A percentile compares a stretch with the other conserved stretches of the same genome.
Conservation (phyloP, 2,888 invertebrate genomes). For the Himalopsyche tibetana region DNA sequence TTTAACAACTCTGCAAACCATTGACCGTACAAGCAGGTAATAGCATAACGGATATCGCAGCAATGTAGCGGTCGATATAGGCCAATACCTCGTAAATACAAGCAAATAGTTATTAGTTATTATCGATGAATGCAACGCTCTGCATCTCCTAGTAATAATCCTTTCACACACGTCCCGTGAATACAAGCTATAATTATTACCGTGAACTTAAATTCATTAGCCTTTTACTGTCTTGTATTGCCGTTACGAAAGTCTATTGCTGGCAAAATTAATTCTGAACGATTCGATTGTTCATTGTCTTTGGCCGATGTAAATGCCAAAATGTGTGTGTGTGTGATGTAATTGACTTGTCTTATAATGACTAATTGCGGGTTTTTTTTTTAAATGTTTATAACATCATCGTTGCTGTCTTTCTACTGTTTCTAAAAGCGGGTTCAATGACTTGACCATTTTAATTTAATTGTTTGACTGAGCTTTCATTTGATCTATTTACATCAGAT, state of each 20-base stretch:
- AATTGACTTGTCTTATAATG: no score
- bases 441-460: no score
- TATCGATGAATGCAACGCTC: conserved; percentile 19
- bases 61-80: conserved; percentile 10
- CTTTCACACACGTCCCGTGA: conserved; percentile 34
- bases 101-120: conserved; percentile 32
- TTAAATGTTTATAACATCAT: no score
- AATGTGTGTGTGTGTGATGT: not conserved
- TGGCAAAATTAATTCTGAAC: not conserved
- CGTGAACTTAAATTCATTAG: conserved; percentile 10
- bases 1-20: not conserved
- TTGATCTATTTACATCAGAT: no score
- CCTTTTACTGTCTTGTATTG: not conserved
- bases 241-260: conserved; percentile 3
- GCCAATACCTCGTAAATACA: not conserved
- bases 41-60: conserved; percentile 6
- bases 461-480: no score
- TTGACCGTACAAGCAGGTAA: not conserved
- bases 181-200: conserved; percentile 3
- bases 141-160: conserved; percentile 33
- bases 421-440: no score
- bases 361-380: no score
- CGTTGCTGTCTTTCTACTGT: no score
- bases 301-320: not conserved
- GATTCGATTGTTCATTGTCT: conserved; percentile 13